phyloP scores from a whole-genome alignment of 2,888 invertebrate genomes.

The Xanthorhoe spadicearia region DNA sequence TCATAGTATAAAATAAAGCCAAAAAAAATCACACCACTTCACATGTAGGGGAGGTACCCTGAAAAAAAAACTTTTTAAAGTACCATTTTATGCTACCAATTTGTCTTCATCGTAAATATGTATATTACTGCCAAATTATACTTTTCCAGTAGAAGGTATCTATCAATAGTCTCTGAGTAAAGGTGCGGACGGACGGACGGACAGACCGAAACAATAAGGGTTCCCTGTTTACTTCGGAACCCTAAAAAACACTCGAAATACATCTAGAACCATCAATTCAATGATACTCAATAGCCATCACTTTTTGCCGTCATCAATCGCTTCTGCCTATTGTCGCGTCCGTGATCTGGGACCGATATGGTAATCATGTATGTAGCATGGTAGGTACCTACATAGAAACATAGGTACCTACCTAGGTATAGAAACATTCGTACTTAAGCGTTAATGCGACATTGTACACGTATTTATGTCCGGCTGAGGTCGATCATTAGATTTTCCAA shows the following conservation, averaged over 20 bases:
- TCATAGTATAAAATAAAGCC: no score
- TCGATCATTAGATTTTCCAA: slow-evolving; percentile 74
- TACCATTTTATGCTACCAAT: no score
- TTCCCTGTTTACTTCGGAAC: background rate
- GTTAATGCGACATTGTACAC: slow-evolving; percentile 79
- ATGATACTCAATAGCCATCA: slow-evolving; percentile 25
- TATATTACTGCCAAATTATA: no score
- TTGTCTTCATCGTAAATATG: no score
- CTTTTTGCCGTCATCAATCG: slow-evolving; percentile 60
- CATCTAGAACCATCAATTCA: slow-evolving; percentile 20
- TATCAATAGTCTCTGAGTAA: no score
- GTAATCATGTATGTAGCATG: slow-evolving; percentile 56
- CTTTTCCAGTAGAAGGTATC: no score
- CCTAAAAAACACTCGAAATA: slow-evolving; percentile 5
- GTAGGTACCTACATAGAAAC: no score
- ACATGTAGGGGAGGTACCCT: no score
- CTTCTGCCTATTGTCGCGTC: slow-evolving; percentile 48
- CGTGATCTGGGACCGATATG: slow-evolving; percentile 75
- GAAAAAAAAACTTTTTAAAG: no score
- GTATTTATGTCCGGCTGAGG: slow-evolving; percentile 52
- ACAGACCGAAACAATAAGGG: no score
- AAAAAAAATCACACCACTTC: no score
- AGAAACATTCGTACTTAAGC: slow-evolving; percentile 58
- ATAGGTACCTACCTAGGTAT: slow-evolving; percentile 11
- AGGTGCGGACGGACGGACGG: no score